These are phyloP conservation scores for Platichthys stellatus DNA, from an alignment of 2,113 vertebrate genomes.

Conservation along the genomic window DNA sequence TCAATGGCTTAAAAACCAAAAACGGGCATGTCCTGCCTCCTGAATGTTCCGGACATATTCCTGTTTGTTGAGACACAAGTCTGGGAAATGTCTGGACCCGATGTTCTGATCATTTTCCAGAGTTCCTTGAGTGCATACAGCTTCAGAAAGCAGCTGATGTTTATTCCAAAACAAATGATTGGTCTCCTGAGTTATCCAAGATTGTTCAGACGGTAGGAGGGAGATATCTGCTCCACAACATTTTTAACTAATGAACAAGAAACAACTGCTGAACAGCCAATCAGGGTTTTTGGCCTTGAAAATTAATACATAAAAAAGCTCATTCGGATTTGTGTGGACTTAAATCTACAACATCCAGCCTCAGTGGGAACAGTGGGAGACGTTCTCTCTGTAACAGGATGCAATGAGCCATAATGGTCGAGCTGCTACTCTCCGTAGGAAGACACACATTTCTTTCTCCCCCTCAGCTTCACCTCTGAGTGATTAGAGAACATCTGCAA, in stretches of 20 bases:
- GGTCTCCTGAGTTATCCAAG: not conserved
- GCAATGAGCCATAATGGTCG: conserved; percentile 53
- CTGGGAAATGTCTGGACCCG: too few relatives aligned
- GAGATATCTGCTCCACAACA: not conserved
- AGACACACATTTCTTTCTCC: conserved; percentile 25
- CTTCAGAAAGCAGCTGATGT: too few relatives aligned
- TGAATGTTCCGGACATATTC: too few relatives aligned
- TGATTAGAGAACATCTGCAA: conserved; percentile 70
- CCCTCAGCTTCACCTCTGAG: conserved; percentile 43
- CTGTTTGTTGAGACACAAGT: too few relatives aligned
- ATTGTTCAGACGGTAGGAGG: not conserved
- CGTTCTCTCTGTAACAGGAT: conserved; percentile 37
- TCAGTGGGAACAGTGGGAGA: conserved; percentile 49
- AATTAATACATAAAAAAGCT: conserved; percentile 9
- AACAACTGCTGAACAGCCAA: not conserved
- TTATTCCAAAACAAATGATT: not conserved
- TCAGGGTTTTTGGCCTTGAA: not conserved
- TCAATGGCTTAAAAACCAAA: too few relatives aligned
- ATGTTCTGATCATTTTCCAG: too few relatives aligned
- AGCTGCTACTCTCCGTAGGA: conserved; percentile 37
- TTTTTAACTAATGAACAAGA: not conserved
- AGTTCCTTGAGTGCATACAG: too few relatives aligned
- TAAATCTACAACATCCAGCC: conserved; percentile 27
- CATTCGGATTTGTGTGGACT: conserved; percentile 36
- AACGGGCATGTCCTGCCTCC: too few relatives aligned